Percentiles rank a stretch among this genome's conserved stretches.
Conservation (phyloP, 2,888 invertebrate genomes). For the Brachycybe producta region DNA sequence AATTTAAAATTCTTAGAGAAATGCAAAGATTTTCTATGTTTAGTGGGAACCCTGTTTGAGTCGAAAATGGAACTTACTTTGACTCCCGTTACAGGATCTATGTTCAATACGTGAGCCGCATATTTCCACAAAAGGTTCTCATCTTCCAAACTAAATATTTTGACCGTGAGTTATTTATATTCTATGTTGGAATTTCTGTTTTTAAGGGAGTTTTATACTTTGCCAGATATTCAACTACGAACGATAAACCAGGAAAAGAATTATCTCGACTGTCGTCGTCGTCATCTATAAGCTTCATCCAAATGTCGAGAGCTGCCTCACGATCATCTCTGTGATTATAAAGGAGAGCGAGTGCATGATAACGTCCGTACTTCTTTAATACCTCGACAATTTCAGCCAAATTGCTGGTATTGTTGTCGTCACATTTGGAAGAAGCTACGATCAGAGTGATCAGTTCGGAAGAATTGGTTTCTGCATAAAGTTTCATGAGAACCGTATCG, state of each 20-base stretch:
- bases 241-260: conserved; percentile 35
- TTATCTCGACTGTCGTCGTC: conserved; percentile 33
- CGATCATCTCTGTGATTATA: conserved; percentile 33
- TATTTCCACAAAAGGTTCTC: conserved; percentile 37
- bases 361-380: conserved; percentile 31
- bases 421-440: conserved; percentile 21
- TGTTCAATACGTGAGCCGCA: conserved; percentile 35
- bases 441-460: conserved; percentile 31
- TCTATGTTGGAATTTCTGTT: conserved; percentile 1
- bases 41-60: neutral
- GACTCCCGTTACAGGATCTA: conserved; percentile 34
- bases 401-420: conserved; percentile 25
- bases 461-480: conserved; percentile 33
- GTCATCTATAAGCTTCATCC: conserved; percentile 35
- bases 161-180: neutral
- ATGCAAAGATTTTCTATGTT: neutral
- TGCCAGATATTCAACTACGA: conserved; percentile 34
- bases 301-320: conserved; percentile 35
- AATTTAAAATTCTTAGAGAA: neutral
- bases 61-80: conserved; percentile 27
- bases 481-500: conserved; percentile 36
- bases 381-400: conserved; percentile 35
- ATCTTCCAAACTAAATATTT: conserved; percentile 28
- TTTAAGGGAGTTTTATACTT: too few relatives aligned
- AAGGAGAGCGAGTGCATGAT: conserved; percentile 36